These are phyloP conservation scores for Intellagama lesueurii DNA, from an alignment of 2,797 vertebrate species.

Conservation along the genomic window DNA sequence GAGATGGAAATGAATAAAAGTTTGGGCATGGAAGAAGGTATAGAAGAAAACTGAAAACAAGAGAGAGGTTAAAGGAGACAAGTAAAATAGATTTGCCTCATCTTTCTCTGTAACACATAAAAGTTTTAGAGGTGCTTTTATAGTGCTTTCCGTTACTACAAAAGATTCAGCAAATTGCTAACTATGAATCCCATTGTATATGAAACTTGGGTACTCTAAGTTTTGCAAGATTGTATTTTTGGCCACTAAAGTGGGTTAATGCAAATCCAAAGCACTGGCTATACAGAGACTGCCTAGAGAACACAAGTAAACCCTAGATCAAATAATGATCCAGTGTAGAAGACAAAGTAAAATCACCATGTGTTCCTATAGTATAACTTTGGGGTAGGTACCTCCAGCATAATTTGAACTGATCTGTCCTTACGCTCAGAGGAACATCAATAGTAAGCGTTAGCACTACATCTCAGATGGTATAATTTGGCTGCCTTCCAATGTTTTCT, in stretches of 20 bases:
- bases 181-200: background rate
- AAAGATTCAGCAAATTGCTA: background rate
- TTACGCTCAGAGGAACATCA: background rate
- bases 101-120: too few relatives aligned
- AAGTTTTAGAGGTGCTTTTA: background rate
- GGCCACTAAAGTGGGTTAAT: background rate
- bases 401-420: background rate
- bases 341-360: background rate
- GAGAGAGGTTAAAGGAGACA: background rate
- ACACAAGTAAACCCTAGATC: too few relatives aligned
- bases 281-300: background rate
- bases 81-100: too few relatives aligned
- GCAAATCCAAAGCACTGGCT: background rate
- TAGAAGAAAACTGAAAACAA: background rate
- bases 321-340: background rate
- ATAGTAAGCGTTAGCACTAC: background rate
- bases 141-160: background rate
- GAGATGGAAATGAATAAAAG: background rate
- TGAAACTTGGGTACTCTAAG: background rate
- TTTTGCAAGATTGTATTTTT: background rate
- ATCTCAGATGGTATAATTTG: background rate
- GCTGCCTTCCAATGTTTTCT: background rate
- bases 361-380: background rate
- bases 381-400: background rate
- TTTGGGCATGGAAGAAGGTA: background rate